phyloP scores from a whole-genome alignment of 2,888 invertebrate species.

The Eilema sororculum region DNA sequence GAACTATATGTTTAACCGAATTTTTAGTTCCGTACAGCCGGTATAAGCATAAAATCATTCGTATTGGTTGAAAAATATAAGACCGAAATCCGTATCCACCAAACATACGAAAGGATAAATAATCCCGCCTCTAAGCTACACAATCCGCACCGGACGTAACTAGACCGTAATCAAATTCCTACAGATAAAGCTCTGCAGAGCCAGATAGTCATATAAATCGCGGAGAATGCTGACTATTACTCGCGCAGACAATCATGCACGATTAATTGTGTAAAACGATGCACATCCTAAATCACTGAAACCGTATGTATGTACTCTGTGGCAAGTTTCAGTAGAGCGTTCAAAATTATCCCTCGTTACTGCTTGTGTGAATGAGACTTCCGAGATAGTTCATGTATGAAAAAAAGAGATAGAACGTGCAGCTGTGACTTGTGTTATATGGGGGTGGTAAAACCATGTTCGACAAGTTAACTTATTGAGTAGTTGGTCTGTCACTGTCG shows the following conservation, averaged over 20 bases:
- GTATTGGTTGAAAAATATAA: not conserved
- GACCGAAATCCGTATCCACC: not conserved
- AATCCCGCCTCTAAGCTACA: not conserved
- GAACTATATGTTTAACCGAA: not conserved
- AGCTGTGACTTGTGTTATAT: conserved; percentile 12
- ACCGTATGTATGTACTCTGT: conserved; percentile 18
- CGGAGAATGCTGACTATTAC: conserved; percentile 44
- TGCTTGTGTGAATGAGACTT: conserved; percentile 6
- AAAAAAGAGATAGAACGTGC: conserved; percentile 11
- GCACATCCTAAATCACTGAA: conserved; percentile 52
- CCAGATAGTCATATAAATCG: conserved; percentile 45
- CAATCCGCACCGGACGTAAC: not conserved
- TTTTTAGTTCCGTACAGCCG: not conserved
- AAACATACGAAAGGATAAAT: not conserved
- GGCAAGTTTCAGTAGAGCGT: not conserved
- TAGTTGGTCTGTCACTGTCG: conserved; percentile 43
- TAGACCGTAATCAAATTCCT: conserved; percentile 37
- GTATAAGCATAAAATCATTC: not conserved
- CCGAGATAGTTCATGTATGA: not conserved
- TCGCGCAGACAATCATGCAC: conserved; percentile 50
- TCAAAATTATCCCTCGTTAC: not conserved
- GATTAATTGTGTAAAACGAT: conserved; percentile 57
- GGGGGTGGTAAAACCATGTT: conserved; percentile 22
- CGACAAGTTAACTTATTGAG: conserved; percentile 42
- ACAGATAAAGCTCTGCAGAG: conserved; percentile 38